phyloP scores from a whole-genome alignment of 1,140 invertebrate species.

The Pectinophora gossypiella region DNA sequence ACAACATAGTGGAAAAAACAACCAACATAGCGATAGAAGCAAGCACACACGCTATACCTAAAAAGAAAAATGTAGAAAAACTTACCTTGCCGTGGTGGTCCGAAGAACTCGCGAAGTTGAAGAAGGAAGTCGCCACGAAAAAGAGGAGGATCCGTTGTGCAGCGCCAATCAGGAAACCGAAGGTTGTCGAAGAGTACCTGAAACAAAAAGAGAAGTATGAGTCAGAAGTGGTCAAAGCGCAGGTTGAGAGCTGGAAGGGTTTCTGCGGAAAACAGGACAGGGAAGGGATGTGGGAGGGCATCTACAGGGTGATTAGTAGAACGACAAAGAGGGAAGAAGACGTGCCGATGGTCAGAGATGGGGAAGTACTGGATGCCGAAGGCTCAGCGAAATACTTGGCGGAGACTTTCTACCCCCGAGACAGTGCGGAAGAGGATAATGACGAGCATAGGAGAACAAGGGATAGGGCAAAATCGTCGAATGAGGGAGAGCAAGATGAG shows the following conservation, averaged over 20 bases:
- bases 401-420: neutral
- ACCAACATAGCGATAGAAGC: neutral
- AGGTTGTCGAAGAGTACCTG: neutral
- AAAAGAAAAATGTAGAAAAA: constrained; percentile 9
- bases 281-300: neutral
- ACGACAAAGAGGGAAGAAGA: neutral
- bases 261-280: neutral
- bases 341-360: neutral
- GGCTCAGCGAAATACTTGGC: neutral
- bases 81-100: constrained; percentile 5
- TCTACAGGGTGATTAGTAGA: neutral
- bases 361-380: neutral
- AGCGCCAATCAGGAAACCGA: neutral
- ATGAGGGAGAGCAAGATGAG: neutral
- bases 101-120: neutral
- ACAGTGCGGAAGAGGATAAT: neutral
- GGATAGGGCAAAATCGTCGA: neutral
- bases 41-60: constrained; percentile 13
- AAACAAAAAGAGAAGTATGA: neutral
- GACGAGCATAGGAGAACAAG: neutral
- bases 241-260: neutral
- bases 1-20: constrained; percentile 3
- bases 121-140: neutral
- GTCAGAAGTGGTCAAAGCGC: neutral
- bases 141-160: neutral